phyloP scores from a whole-genome alignment of 1,140 invertebrate genomes.

The Penaeus japonicus region DNA sequence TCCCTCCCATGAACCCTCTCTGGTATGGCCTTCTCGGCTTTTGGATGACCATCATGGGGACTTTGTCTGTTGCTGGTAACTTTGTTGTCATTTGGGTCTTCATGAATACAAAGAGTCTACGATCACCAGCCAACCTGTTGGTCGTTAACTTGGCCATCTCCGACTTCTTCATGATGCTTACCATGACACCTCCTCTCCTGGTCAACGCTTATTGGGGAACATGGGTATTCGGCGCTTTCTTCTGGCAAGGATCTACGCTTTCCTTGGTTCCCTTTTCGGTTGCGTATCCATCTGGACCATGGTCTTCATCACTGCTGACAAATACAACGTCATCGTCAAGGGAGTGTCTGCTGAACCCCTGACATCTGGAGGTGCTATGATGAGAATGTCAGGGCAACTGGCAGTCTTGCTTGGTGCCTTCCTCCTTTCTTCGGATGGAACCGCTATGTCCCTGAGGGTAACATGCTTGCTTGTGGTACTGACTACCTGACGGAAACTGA shows the following conservation, averaged over 20 bases:
- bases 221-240: slow-evolving; percentile 71
- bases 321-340: slow-evolving; percentile 59
- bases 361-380: slow-evolving; percentile 49
- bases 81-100: slow-evolving; percentile 88
- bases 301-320: not conserved
- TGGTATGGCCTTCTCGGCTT: slow-evolving; percentile 71
- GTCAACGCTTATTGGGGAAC: slow-evolving; percentile 71
- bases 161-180: slow-evolving; percentile 78
- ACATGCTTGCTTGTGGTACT: slow-evolving; percentile 58
- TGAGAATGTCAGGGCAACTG: slow-evolving; percentile 58
- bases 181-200: slow-evolving; percentile 78
- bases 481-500: slow-evolving; percentile 58
- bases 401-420: slow-evolving; percentile 56
- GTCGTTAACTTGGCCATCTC: slow-evolving; percentile 86
- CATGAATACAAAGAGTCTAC: slow-evolving; percentile 76
- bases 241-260: slow-evolving; percentile 83
- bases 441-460: slow-evolving; percentile 59
- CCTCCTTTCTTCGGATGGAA: slow-evolving; percentile 57
- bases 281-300: slow-evolving; percentile 69
- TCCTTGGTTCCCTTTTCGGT: slow-evolving; percentile 70
- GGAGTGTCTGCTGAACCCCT: slow-evolving; percentile 59
- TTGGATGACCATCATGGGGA: slow-evolving; percentile 69
- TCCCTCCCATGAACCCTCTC: slow-evolving; percentile 72
- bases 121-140: slow-evolving; percentile 83
- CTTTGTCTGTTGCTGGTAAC: slow-evolving; percentile 78